Base-by-base conservation (phyloP, 2,797 vertebrate genomes). In the Phrynocephalus guinanensis region DNA sequence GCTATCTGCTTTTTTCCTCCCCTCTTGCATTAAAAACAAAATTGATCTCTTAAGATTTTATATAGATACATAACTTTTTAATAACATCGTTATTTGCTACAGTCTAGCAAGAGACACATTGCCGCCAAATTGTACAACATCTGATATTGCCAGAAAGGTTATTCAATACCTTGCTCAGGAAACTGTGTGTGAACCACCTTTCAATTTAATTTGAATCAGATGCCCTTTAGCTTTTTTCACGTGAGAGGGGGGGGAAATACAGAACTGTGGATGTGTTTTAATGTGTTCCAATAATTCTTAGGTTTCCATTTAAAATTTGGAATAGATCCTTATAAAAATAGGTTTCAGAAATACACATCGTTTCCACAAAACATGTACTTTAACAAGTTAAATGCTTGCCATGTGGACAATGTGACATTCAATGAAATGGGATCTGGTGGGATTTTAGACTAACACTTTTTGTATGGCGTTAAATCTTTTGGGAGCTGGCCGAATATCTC, bases 1-100 rank as follows among this genome's bases (percentile, higher is more conserved):
- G 38, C 66, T 6, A 13, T 80, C 16, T 76, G 73, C 6, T 30
- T 71, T 38, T 3, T 81, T 89, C 9, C 33, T 16, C 44, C 30
- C 56, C 79, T 28, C 8, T 56, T 30, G 73, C 3, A 76, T 76
- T 76, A 76, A 66, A 44, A 20, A 80, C 70, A 7, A 44, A 85
- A 70, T 44, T 52, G 22, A 82, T 66, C 9, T 86, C 3, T n/a
- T 87, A 26, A 52, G 38, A 83, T 38, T 33, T 87, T 60, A 80
- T 3, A 88, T 20, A 5, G 11, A 44, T 82, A 38, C n/a, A 5
- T 88, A 95, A 68, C 24, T n/a, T 78, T 30, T 84, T 81, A 81
- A 84, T 68, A 89, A 33, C 9, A 72, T 87, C 20, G 1, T 72
- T 20, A 38, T 90, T 90, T 79, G 1, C 73, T 83, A 70, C 87